Conservation (phyloP, 2,113 vertebrate species). For the Daboia siamensis region DNA sequence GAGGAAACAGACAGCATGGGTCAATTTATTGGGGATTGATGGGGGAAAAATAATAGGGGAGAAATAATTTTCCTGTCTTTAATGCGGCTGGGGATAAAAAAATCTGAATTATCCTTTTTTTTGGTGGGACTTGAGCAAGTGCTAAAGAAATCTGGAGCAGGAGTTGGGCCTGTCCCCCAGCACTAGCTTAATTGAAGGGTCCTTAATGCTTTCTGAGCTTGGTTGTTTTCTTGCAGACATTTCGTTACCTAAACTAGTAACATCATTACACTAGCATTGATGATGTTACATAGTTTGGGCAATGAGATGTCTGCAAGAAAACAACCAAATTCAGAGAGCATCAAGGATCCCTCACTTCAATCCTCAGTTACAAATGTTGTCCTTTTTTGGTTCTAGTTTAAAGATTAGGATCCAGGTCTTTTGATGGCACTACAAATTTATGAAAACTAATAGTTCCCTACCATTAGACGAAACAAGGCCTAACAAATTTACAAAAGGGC, state of each 20-base stretch:
- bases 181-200: background rate
- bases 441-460: background rate
- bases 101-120: background rate
- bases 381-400: background rate
- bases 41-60: background rate
- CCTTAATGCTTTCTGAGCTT: no score
- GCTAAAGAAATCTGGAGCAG: background rate
- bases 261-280: no score
- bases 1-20: background rate
- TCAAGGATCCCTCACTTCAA: no score
- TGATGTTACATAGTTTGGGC: no score
- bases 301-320: no score
- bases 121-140: background rate
- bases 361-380: no score
- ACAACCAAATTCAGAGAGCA: no score
- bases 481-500: background rate
- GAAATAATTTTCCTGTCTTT: background rate
- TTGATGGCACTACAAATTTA: background rate
- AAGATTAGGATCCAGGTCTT: background rate
- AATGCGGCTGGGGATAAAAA: background rate
- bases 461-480: background rate
- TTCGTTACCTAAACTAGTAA: no score
- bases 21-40: background rate
- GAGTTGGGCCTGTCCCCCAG: background rate
- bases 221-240: no score